phyloP scores from a whole-genome alignment of 1,140 invertebrate genomes.

The Bombus pyrosoma region DNA sequence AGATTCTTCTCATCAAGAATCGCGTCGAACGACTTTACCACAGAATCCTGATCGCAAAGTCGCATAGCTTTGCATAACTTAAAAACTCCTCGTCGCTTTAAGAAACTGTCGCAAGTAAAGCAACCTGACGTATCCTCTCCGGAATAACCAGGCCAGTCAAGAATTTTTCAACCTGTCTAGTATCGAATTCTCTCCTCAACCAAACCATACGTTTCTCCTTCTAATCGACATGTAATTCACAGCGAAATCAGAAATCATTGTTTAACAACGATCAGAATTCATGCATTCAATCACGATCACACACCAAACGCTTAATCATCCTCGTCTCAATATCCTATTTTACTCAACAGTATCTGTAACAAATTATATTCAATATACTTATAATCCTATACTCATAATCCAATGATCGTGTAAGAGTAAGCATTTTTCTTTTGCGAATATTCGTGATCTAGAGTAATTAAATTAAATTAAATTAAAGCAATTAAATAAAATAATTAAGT shows the following conservation, averaged over 20 bases:
- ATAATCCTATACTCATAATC: too few relatives aligned
- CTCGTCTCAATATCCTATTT: too few relatives aligned
- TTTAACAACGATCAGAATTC: too few relatives aligned
- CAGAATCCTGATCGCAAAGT: neutral
- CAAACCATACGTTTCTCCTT: neutral
- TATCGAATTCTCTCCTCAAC: neutral
- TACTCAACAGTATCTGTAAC: too few relatives aligned
- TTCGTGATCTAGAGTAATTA: neutral
- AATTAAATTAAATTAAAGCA: too few relatives aligned
- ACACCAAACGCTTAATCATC: neutral
- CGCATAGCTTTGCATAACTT: constrained; percentile 35
- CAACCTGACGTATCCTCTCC: neutral
- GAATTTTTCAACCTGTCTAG: neutral
- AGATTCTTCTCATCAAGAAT: neutral
- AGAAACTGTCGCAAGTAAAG: neutral
- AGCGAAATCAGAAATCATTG: too few relatives aligned
- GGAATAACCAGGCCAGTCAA: too few relatives aligned
- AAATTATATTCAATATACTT: too few relatives aligned
- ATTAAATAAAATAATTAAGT: too few relatives aligned
- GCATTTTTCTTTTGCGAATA: neutral
- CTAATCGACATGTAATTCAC: neutral
- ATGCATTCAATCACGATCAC: neutral
- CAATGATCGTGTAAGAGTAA: too few relatives aligned
- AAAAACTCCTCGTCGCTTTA: constrained; percentile 1
- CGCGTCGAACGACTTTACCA: neutral